These are phyloP conservation scores for Dorcus parallelipipedus DNA, from an alignment of 2,888 invertebrate genomes.

Conservation along the genomic window DNA sequence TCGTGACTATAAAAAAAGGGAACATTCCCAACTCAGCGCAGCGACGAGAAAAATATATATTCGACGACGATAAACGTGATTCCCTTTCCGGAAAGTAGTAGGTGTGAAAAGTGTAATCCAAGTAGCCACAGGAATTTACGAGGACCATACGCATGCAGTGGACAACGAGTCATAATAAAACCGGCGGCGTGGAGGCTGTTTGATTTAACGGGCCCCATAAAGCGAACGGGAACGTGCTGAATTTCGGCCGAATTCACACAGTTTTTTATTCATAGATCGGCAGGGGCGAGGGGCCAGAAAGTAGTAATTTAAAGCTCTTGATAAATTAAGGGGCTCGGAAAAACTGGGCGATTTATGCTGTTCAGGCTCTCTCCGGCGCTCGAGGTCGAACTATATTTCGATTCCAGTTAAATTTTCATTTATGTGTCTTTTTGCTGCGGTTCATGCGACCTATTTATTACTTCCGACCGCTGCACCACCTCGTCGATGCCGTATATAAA, in stretches of 20 bases:
- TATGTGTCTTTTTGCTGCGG: neutral
- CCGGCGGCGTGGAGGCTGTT: neutral
- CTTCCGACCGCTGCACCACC: neutral
- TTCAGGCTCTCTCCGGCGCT: neutral
- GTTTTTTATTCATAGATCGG: neutral
- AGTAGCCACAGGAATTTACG: neutral
- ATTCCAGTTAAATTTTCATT: neutral
- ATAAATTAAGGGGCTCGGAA: neutral
- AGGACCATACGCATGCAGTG: neutral
- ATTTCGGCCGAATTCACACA: slow-evolving; percentile 10
- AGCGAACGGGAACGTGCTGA: slow-evolving; percentile 23
- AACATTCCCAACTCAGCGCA: neutral
- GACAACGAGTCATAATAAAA: slow-evolving; percentile 1
- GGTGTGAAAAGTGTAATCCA: neutral
- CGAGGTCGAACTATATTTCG: neutral
- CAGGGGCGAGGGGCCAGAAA: neutral
- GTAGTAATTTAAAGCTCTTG: neutral
- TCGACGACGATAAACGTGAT: neutral
- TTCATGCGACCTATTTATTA: neutral
- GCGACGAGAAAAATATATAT: neutral
- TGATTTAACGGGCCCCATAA: slow-evolving; percentile 1
- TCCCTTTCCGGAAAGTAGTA: neutral
- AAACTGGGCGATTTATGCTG: neutral
- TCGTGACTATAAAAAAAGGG: neutral
- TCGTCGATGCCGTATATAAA: no score